These are phyloP conservation scores for Echinarachnius parma DNA, from an alignment of 53 echinoderm and acorn worm species.

Conservation along the genomic window DNA sequence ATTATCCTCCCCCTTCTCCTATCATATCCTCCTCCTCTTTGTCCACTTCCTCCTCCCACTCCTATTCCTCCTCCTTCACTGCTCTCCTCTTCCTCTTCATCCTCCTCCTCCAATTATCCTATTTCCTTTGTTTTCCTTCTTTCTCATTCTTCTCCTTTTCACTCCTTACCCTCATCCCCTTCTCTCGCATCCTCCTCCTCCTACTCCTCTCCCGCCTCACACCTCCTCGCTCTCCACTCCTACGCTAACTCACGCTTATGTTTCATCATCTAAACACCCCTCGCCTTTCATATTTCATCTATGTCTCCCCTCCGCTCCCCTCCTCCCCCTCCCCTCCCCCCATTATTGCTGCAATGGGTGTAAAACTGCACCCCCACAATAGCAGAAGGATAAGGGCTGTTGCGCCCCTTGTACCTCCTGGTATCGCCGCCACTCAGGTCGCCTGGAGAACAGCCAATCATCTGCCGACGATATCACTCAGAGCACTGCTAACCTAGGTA, in stretches of 20 bases:
- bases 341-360: not conserved
- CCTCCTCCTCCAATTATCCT: too few species aligned
- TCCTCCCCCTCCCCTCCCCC: not conserved
- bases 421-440: constrained; percentile 28
- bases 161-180: not conserved
- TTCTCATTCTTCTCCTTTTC: not conserved
- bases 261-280: too few species aligned
- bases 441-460: constrained; percentile 19
- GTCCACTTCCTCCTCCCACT: too few species aligned
- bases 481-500: constrained; percentile 33
- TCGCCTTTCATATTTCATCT: not conserved
- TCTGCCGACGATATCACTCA: constrained; percentile 5
- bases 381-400: constrained; percentile 5
- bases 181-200: not conserved
- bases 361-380: not conserved
- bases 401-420: not conserved
- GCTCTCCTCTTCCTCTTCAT: too few species aligned
- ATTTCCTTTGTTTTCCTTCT: not conserved
- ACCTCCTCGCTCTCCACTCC: not conserved
- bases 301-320: not conserved
- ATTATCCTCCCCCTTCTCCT: not conserved
- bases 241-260: too few species aligned
- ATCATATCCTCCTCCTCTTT: not conserved
- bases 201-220: not conserved
- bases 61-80: too few species aligned